Conservation (phyloP, 2,888 invertebrate genomes). For the Meliscaeva auricollis region DNA sequence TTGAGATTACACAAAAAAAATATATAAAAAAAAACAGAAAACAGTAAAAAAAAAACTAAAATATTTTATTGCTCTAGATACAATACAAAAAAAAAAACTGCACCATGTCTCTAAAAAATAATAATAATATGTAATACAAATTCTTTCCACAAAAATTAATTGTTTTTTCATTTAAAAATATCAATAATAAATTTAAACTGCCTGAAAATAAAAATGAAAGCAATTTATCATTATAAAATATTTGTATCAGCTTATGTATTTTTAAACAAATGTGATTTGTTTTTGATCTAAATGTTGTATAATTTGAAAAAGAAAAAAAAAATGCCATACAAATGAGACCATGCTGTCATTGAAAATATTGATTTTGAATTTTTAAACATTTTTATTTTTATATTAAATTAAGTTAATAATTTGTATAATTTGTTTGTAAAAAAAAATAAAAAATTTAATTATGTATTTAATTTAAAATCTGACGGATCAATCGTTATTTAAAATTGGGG, state of each 20-base stretch:
- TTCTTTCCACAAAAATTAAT: background rate
- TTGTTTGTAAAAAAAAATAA: too few species aligned
- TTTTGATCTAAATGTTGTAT: background rate
- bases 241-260: background rate
- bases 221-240: background rate
- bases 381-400: too few species aligned
- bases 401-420: too few species aligned
- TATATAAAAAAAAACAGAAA: conserved; percentile 5
- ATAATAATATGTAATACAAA: background rate
- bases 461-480: too few species aligned
- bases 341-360: too few species aligned
- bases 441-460: too few species aligned
- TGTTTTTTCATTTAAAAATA: background rate
- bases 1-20: conserved; percentile 35
- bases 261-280: background rate
- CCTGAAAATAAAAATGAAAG: conserved; percentile 5
- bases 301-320: background rate
- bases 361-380: too few species aligned
- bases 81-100: conserved; percentile 40
- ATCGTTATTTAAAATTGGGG: too few species aligned
- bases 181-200: background rate
- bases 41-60: too few species aligned
- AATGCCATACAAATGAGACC: background rate
- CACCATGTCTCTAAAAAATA: conserved; percentile 42
- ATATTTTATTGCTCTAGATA: conserved; percentile 25